These are phyloP conservation scores for Xenopus petersii DNA, from an alignment of 2,797 vertebrate genomes.

Conservation along the genomic window DNA sequence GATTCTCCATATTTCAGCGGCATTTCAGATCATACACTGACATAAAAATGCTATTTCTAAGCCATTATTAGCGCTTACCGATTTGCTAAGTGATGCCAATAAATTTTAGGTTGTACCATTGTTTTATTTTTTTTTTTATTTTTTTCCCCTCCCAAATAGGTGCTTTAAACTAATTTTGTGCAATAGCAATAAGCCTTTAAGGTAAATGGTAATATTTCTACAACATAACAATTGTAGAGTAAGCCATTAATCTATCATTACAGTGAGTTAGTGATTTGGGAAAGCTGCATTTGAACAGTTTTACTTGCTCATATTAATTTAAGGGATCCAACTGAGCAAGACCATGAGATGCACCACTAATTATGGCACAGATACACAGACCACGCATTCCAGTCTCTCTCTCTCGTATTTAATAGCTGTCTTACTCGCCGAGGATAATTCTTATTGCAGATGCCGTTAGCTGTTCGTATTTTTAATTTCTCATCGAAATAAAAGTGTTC, in stretches of 20 bases:
- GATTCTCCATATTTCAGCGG: conserved; percentile 38
- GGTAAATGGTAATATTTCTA: conserved; percentile 30
- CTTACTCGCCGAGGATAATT: neutral
- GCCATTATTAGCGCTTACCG: conserved; percentile 39
- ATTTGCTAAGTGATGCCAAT: conserved; percentile 43
- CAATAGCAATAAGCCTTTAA: conserved; percentile 29
- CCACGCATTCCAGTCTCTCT: neutral
- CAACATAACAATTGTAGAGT: neutral
- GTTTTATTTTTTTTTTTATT: conserved; percentile 4
- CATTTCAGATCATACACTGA: conserved; percentile 33
- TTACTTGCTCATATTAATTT: conserved; percentile 36
- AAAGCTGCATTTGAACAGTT: conserved; percentile 12
- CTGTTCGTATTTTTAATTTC: neutral
- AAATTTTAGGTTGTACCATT: conserved; percentile 26
- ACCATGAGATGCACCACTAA: conserved; percentile 7
- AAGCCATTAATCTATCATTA: conserved; percentile 10
- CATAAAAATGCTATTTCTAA: conserved; percentile 48
- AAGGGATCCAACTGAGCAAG: conserved; percentile 44
- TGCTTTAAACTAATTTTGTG: conserved; percentile 24
- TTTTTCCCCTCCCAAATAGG: conserved; percentile 9
- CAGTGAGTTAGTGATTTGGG: conserved; percentile 9
- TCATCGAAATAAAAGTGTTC: neutral
- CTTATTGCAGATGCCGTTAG: neutral
- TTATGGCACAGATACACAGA: neutral
- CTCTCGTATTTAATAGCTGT: neutral